A percentile compares a stretch with the other conserved stretches of the same genome.
Conservation (phyloP, 2,888 invertebrate genomes). For the Eumacrocentrus americanus region DNA sequence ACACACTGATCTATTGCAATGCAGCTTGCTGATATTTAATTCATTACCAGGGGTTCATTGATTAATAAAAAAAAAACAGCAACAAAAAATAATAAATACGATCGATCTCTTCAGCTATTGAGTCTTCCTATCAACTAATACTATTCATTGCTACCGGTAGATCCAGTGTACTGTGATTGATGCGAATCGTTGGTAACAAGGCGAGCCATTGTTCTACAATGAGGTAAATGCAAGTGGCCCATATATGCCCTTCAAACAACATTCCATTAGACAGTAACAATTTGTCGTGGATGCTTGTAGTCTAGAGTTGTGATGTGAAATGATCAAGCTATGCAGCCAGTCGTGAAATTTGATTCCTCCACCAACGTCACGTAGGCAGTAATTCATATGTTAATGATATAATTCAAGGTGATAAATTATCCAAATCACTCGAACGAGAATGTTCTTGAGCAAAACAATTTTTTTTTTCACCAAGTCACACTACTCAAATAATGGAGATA, state of each 20-base stretch:
- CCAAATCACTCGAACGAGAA: neutral
- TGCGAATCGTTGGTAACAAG: neutral
- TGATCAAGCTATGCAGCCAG: slow-evolving; percentile 10
- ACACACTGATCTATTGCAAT: neutral
- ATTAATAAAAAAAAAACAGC: neutral
- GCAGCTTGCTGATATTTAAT: neutral
- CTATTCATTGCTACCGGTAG: neutral
- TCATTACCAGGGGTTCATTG: neutral
- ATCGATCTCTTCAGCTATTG: neutral
- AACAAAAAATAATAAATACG: neutral
- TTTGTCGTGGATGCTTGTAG: slow-evolving; percentile 1
- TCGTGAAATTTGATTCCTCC: slow-evolving; percentile 14
- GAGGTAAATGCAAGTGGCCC: slow-evolving; percentile 5
- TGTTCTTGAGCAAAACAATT: neutral
- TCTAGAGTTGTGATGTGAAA: neutral
- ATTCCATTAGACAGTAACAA: slow-evolving; percentile 6
- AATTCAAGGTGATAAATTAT: slow-evolving; percentile 23
- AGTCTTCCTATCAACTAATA: neutral
- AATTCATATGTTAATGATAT: slow-evolving; percentile 7
- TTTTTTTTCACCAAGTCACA: neutral
- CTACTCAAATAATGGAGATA: neutral
- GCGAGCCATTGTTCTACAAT: slow-evolving; percentile 11
- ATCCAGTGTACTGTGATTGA: neutral
- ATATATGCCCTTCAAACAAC: neutral
- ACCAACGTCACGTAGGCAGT: neutral